phyloP scores from a whole-genome alignment of 2,113 vertebrate species.

The Seriola dumerili region DNA sequence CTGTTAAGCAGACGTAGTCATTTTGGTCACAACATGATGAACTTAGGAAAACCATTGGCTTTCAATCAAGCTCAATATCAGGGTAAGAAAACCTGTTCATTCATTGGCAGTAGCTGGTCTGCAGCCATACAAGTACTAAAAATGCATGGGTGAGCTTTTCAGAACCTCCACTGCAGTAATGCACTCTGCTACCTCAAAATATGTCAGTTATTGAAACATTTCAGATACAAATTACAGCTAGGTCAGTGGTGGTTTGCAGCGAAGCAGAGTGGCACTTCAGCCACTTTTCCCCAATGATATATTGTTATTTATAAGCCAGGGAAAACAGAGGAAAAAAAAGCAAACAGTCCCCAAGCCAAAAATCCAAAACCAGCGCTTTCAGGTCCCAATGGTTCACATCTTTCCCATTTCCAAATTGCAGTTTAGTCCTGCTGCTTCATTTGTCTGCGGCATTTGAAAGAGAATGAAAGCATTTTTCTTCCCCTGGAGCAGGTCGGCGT shows the following conservation, averaged over 20 bases:
- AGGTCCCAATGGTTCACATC: slow-evolving; percentile 63
- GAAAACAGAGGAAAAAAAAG: slow-evolving; percentile 57
- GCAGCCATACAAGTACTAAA: slow-evolving; percentile 6
- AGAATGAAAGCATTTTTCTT: slow-evolving; percentile 73
- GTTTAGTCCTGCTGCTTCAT: slow-evolving; percentile 64
- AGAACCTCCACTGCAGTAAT: slow-evolving; percentile 36
- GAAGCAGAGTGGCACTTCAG: slow-evolving; percentile 65
- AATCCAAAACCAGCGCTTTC: slow-evolving; percentile 64
- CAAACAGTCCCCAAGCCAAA: slow-evolving; percentile 52
- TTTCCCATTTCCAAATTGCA: slow-evolving; percentile 72
- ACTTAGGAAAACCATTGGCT: not conserved
- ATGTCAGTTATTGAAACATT: slow-evolving; percentile 65
- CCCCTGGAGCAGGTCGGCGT: slow-evolving; percentile 67
- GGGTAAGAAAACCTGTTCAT: slow-evolving; percentile 17
- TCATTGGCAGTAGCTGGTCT: slow-evolving; percentile 9
- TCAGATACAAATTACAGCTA: slow-evolving; percentile 72
- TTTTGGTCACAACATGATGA: not conserved
- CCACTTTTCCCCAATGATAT: slow-evolving; percentile 75
- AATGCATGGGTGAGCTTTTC: slow-evolving; percentile 4
- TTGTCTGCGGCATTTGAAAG: slow-evolving; percentile 70
- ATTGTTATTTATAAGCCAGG: slow-evolving; percentile 82
- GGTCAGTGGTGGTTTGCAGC: slow-evolving; percentile 74
- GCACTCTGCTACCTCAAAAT: slow-evolving; percentile 57
- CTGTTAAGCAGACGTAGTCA: not conserved
- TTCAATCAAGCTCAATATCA: slow-evolving; percentile 29